phyloP scores from a whole-genome alignment of 2,888 invertebrate species.

The Drosophila peninsularis region DNA sequence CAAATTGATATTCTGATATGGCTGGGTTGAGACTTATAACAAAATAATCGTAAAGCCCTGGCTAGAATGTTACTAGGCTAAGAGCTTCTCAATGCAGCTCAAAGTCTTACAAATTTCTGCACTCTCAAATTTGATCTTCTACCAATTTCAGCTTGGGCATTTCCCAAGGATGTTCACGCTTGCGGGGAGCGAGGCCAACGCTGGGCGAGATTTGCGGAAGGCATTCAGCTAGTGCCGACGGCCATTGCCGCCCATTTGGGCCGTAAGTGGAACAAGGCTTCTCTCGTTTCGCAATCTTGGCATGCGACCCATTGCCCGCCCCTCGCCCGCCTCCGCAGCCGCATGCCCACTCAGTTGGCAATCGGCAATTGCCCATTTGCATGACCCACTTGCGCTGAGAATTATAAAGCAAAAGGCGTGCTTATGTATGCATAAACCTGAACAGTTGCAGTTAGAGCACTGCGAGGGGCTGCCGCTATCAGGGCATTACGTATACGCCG shows the following conservation, averaged over 20 bases:
- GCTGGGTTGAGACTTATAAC: neutral
- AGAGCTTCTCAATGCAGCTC: neutral
- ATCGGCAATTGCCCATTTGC: conserved; percentile 46
- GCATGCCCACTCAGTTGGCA: conserved; percentile 14
- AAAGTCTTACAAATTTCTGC: too few species aligned
- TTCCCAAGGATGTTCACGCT: conserved; percentile 12
- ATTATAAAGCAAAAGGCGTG: conserved; percentile 34
- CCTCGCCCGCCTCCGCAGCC: neutral
- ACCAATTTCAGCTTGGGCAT: neutral
- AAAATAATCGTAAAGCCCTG: neutral
- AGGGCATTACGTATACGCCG: conserved; percentile 64
- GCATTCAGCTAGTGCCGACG: conserved; percentile 12
- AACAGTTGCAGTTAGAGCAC: conserved; percentile 10
- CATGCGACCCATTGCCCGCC: conserved; percentile 9
- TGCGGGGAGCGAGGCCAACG: neutral
- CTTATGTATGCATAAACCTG: conserved; percentile 34
- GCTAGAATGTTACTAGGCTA: neutral
- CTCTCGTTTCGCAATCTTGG: conserved; percentile 54
- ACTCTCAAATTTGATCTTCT: neutral
- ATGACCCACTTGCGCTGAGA: conserved; percentile 62
- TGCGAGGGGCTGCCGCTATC: conserved; percentile 31
- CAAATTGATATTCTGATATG: conserved; percentile 1
- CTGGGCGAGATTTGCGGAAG: conserved; percentile 32
- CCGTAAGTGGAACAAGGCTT: conserved; percentile 51
- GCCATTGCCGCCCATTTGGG: conserved; percentile 25